Base-by-base conservation (phyloP, 2,888 invertebrate species). In the Pollenia amentaria region DNA sequence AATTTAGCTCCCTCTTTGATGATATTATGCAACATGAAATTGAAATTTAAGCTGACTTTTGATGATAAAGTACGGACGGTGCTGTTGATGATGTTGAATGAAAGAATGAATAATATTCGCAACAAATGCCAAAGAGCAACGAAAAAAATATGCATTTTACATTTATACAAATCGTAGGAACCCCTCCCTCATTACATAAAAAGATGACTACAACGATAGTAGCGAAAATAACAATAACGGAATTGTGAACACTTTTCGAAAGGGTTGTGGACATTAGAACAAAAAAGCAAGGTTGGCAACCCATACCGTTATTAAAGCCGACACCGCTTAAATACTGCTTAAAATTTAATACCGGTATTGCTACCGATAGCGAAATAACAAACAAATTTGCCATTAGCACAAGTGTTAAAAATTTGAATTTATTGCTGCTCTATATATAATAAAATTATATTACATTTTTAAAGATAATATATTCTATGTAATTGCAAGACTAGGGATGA, bases 41-140 rank as follows among this genome's bases (percentile, higher is more conserved):
- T 78, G 82, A 82, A 86, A 82, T 79, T 79, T 75, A 75, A 86
- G 64, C 69, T 86, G 57, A 75, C 62, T 75, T 79, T 78, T 70
- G 57, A 51, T 46, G 55, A 51, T 44, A 18, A 12, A 42, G 65
- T 51, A 40, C 18, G 29, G 29, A 29, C 29, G 16, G 10, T 51
- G 57, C 69, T 62, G 29, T 18, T 11, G 53, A 38, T 62, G 57
- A 14, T 46, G 70, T 60, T 64, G n/a, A 51, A 70, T 51, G 38
- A 51, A 70, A 42, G 38, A 75, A 57, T 60, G 53, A 42, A 53
- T 44, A 70, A 70, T 53, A 29, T 62, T 60, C 42, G 16, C 55
- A 21, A 40, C 21, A 46, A 67, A 46, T 46, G 51, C n/a, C 40
- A 55, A 65, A 55, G 42, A 29, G 21, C 64, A 60, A 51, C 11